Percentiles rank a stretch among this genome's conserved stretches.
phyloP scores from a whole-genome alignment of 2,113 vertebrate genomes.

The Pteronura brasiliensis region DNA sequence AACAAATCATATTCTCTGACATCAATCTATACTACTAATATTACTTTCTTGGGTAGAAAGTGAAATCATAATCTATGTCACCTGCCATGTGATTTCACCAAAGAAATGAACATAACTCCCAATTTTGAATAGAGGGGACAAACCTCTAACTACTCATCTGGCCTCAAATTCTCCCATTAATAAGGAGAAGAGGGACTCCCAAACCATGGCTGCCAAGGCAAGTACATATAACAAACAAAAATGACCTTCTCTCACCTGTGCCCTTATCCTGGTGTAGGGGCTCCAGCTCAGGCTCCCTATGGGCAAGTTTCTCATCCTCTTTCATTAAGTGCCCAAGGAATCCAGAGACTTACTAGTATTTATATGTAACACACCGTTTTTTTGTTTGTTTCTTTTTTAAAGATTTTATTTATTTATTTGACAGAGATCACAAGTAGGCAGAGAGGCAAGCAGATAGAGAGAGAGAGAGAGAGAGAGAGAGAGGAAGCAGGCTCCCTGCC shows the following conservation, averaged over 20 bases:
- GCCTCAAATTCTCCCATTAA: background rate
- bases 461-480: no score
- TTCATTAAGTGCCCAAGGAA: background rate
- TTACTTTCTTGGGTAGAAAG: constrained; percentile 6
- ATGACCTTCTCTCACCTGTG: background rate
- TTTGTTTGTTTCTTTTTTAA: background rate
- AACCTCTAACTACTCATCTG: background rate
- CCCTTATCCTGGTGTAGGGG: background rate
- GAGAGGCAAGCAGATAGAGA: no score
- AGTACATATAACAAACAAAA: background rate
- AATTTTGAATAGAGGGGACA: background rate
- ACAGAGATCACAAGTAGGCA: no score
- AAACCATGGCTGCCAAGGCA: background rate
- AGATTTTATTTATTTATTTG: no score
- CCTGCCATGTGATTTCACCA: background rate
- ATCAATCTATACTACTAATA: constrained; percentile 34
- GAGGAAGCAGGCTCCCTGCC: no score
- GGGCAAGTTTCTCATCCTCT: background rate
- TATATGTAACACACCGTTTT: background rate
- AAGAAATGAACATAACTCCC: constrained; percentile 28
- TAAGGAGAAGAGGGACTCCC: background rate
- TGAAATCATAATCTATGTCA: constrained; percentile 41
- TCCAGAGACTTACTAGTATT: background rate
- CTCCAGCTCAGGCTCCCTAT: background rate
- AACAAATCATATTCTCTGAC: background rate